Evolutionary conservation across 2,888 invertebrate genomes (phyloP), one percentile per base, ranked within the genome.

Genomic region (Macropis europaea): DNA sequence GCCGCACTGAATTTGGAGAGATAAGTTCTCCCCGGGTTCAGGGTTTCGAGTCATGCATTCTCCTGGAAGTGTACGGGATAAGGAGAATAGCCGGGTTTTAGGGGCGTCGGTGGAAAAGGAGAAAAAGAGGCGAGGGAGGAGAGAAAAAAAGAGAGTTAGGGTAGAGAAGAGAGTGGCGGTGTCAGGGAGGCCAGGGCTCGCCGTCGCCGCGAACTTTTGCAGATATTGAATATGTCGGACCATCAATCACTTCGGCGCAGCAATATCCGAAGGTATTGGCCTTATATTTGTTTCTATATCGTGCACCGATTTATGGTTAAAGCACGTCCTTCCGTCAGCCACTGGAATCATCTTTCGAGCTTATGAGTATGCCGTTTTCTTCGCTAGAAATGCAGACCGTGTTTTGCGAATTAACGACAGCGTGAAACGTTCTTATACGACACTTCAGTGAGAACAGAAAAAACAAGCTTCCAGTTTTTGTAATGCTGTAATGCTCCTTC

Each of bases 221-320:
- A 88, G 87, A 88, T 87, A 88, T 88, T 87, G 85, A 88, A 88
- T 88, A 88, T 88, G 88, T 85, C 82, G 85, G 84, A 85, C 86
- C 87, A 88, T 88, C 88, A 88, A 88, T 88, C 88, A 88, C 81
- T 76, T 73, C 61, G 76, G 74, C 78, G 79, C 74, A 78, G 82
- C 88, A 88, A 88, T 88, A 88, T 88, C 86, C 82, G 78, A 85
- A 86, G 86, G 86, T 88, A 87, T 86, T 85, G 82, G 79, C 76
- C 80, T 79, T 86, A 82, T 82, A 82, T 85, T 85, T 85, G 84
- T 85, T 82, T 82, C 82, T 83, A 84, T 85, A 83, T 78, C 81
- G 84, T 74, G 79, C 75, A 61, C 70, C 82, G 83, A 83, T 84
- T 82, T 85, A 85, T 83, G 82, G 82, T 71, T 78, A 62, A 74